A percentile compares a stretch with the other conserved stretches of the same genome.
These are phyloP conservation scores for Epicampocera succincta DNA, from an alignment of 2,888 invertebrate species.

Conservation along the genomic window DNA sequence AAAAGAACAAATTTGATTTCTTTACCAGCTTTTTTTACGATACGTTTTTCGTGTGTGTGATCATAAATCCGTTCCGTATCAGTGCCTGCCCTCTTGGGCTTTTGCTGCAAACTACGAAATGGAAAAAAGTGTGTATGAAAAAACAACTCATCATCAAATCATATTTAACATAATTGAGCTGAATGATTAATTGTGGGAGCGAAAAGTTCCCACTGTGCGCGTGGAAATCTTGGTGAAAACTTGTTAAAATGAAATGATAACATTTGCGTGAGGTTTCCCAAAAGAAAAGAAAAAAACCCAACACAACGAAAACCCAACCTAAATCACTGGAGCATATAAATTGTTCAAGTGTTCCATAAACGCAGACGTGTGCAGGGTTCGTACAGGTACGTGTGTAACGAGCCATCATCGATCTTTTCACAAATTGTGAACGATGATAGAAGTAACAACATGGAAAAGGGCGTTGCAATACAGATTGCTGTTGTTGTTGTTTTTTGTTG, in stretches of 20 bases:
- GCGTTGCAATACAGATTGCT: slow-evolving; percentile 59
- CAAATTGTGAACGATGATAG: slow-evolving; percentile 44
- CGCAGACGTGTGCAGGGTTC: neutral
- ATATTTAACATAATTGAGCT: slow-evolving; percentile 55
- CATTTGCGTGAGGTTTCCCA: slow-evolving; percentile 58
- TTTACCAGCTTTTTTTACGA: neutral
- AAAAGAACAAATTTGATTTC: slow-evolving; percentile 2
- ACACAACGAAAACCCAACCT: slow-evolving; percentile 42
- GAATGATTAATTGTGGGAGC: slow-evolving; percentile 80
- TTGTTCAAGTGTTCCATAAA: slow-evolving; percentile 30
- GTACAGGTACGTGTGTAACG: slow-evolving; percentile 31
- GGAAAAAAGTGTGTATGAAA: slow-evolving; percentile 19
- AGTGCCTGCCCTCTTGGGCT: slow-evolving; percentile 37
- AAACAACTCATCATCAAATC: slow-evolving; percentile 43
- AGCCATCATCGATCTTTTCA: slow-evolving; percentile 52
- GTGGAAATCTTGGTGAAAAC: slow-evolving; percentile 68
- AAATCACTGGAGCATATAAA: slow-evolving; percentile 53
- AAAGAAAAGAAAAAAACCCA: neutral
- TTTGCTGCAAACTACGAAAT: neutral
- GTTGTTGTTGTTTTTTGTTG: neutral
- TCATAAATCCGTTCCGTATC: slow-evolving; percentile 67
- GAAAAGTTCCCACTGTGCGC: slow-evolving; percentile 74
- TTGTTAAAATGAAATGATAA: slow-evolving; percentile 61
- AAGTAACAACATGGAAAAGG: slow-evolving; percentile 64
- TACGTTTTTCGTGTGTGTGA: slow-evolving; percentile 38